Evolutionary conservation across 2,113 vertebrate genomes (phyloP).

Genomic region (Alexandromys fortis): DNA sequence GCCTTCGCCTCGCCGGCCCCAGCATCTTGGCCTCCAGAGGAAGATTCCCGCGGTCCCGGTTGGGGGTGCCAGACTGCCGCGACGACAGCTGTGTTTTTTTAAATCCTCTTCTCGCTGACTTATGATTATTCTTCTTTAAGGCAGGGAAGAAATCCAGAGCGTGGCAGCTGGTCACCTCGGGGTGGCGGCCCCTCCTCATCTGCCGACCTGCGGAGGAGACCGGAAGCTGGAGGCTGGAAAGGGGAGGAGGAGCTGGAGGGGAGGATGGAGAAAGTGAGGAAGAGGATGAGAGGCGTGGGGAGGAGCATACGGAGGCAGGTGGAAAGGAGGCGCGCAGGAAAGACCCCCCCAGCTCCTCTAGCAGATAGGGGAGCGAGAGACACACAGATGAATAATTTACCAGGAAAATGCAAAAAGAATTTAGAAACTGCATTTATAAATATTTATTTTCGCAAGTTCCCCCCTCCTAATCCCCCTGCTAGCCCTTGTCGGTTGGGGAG

Average conservation of each 20-base stretch:
- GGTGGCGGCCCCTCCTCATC: background rate
- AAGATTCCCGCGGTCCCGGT: conserved; percentile 72
- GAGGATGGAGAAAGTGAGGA: background rate
- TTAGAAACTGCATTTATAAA: conserved; percentile 82
- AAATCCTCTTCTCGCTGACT: conserved; percentile 50
- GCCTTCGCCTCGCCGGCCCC: background rate
- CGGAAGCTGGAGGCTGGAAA: background rate
- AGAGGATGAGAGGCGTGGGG: background rate
- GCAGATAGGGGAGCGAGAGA: conserved; percentile 61
- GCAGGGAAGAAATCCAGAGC: background rate
- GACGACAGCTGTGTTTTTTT: conserved; percentile 22
- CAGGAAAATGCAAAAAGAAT: conserved; percentile 77
- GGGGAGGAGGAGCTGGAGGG: background rate
- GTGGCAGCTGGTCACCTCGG: conserved; percentile 45
- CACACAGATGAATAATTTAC: conserved; percentile 85
- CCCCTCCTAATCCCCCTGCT: background rate
- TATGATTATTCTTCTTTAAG: conserved; percentile 42
- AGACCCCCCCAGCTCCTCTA: conserved; percentile 47
- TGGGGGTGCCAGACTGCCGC: conserved; percentile 79
- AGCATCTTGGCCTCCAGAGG: conserved; percentile 49
- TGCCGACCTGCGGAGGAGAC: fast-evolving
- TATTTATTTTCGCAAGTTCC: conserved; percentile 83
- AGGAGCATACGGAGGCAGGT: fast-evolving
- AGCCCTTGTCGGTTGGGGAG: background rate
- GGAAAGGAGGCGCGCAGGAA: background rate